Evolutionary conservation across 2,113 vertebrate species (phyloP).

Genomic region (Vulpes lagopus): DNA sequence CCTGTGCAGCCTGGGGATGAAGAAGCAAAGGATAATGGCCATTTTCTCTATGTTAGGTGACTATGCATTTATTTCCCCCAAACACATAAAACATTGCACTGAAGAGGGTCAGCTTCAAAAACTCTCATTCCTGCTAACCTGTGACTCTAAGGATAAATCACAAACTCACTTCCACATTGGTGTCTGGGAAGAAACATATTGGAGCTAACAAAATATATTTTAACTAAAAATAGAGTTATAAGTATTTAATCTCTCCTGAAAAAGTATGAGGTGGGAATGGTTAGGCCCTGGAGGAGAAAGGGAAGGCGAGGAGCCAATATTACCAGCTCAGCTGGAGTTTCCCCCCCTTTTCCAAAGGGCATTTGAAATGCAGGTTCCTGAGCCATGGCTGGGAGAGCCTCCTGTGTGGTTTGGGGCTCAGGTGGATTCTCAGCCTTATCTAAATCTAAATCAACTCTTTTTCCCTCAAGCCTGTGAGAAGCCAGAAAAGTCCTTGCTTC

Average conservation of each 20-base stretch:
- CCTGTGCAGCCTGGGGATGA: neutral
- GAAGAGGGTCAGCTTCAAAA: conserved; percentile 73
- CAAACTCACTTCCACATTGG: conserved; percentile 69
- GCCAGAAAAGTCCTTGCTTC: neutral
- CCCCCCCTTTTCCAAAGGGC: neutral
- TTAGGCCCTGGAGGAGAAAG: neutral
- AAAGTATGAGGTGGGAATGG: neutral
- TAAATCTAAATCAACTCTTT: neutral
- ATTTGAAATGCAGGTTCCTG: neutral
- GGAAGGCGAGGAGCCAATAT: neutral
- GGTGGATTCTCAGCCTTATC: conserved; percentile 1
- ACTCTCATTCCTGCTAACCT: conserved; percentile 71
- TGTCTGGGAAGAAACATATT: conserved; percentile 70
- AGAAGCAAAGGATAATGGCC: neutral
- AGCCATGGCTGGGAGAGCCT: neutral
- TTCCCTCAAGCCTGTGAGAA: neutral
- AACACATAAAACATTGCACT: neutral
- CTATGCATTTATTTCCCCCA: neutral
- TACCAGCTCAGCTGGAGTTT: neutral
- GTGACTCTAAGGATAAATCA: conserved; percentile 80
- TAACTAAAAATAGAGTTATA: conserved; percentile 79
- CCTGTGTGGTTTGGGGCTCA: neutral
- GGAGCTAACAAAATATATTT: conserved; percentile 63
- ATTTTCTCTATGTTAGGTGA: neutral
- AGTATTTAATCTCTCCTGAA: conserved; percentile 30